Evolutionary conservation across 2,888 invertebrate species (phyloP).

Genomic region (Hoplodrina blanda): DNA sequence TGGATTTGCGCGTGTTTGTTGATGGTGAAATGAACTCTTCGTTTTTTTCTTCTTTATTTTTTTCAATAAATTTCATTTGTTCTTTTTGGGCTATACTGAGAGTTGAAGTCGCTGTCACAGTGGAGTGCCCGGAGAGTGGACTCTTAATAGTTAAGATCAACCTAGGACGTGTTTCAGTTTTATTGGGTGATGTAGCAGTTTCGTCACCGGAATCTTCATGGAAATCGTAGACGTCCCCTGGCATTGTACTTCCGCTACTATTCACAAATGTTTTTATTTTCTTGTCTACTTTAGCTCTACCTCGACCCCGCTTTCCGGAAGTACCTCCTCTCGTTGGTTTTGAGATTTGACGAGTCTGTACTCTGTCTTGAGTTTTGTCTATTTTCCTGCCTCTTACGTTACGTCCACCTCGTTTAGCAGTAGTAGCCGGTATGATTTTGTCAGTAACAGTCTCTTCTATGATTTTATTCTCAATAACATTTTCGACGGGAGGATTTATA

Average conservation of each 20-base stretch:
- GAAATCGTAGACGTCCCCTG: slow-evolving; percentile 97
- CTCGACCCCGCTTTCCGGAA: slow-evolving; percentile 86
- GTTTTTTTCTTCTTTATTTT: slow-evolving; percentile 85
- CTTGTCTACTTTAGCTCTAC: slow-evolving; percentile 89
- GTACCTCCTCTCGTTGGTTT: slow-evolving; percentile 80
- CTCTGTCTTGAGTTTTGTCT: slow-evolving; percentile 81
- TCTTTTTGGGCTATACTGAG: slow-evolving; percentile 83
- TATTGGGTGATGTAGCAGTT: slow-evolving; percentile 83
- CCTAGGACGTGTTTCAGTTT: slow-evolving; percentile 92
- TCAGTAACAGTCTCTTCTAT: slow-evolving; percentile 67
- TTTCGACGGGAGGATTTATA: slow-evolving; percentile 60
- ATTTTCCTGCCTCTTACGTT: slow-evolving; percentile 83
- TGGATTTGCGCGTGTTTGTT: slow-evolving; percentile 94
- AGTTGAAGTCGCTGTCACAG: slow-evolving; percentile 82
- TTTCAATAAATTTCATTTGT: slow-evolving; percentile 76
- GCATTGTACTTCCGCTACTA: slow-evolving; percentile 90
- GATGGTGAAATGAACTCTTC: slow-evolving; percentile 92
- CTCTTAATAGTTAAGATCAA: slow-evolving; percentile 96
- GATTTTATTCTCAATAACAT: slow-evolving; percentile 55
- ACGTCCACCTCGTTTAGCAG: slow-evolving; percentile 84
- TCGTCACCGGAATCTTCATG: slow-evolving; percentile 97
- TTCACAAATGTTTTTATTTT: slow-evolving; percentile 85
- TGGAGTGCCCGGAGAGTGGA: slow-evolving; percentile 88
- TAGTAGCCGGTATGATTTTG: slow-evolving; percentile 61
- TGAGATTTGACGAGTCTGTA: slow-evolving; percentile 86